Percentiles rank a stretch among this genome's conserved stretches.
Conservation (phyloP, 2,113 vertebrate genomes). For the Pomatostomus ruficeps region DNA sequence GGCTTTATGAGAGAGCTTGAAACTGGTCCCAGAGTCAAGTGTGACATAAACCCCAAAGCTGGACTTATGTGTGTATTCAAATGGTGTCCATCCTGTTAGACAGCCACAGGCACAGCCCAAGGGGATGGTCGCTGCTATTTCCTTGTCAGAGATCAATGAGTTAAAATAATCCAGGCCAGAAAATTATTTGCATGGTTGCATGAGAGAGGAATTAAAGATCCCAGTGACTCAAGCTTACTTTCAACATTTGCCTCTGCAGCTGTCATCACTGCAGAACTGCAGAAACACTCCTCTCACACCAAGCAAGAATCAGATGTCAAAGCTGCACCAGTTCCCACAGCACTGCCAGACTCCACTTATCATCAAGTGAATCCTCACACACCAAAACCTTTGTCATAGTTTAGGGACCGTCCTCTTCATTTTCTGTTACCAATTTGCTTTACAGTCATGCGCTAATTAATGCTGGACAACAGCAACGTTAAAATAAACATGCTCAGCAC, state of each 20-base stretch:
- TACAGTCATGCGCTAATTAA: neutral
- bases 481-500: neutral
- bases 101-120: constrained; percentile 20
- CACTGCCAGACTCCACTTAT: neutral
- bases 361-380: neutral
- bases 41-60: constrained; percentile 51
- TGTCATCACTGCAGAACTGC: neutral
- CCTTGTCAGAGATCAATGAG: constrained; percentile 18
- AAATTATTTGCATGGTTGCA: neutral
- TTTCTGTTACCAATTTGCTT: neutral
- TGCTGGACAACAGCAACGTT: neutral
- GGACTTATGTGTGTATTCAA: neutral
- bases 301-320: neutral
- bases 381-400: neutral
- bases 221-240: neutral
- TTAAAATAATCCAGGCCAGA: constrained; percentile 18
- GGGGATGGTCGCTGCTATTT: neutral
- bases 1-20: constrained; percentile 52
- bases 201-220: neutral
- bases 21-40: constrained; percentile 57
- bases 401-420: neutral
- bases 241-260: neutral
- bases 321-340: neutral
- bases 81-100: constrained; percentile 9
- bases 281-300: neutral